Conservation (phyloP, 2,888 invertebrate species). For the Mystacides longicornis region DNA sequence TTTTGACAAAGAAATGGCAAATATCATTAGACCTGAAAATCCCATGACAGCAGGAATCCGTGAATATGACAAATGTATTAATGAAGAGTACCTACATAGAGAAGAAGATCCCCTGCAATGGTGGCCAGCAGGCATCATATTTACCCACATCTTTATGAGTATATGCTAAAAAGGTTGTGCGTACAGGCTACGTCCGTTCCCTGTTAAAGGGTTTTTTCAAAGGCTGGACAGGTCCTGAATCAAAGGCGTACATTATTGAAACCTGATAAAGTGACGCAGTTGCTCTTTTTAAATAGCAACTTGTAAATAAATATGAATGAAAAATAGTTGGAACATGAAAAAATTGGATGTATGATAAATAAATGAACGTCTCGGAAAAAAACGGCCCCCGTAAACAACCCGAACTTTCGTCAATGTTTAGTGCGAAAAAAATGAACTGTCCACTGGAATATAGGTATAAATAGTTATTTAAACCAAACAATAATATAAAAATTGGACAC, state of each 20-base stretch:
- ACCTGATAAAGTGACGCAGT: neutral
- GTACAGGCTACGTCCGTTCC: slow-evolving; percentile 9
- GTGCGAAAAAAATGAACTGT: too few species aligned
- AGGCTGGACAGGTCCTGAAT: neutral
- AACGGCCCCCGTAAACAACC: too few species aligned
- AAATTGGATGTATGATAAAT: neutral
- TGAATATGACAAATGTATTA: slow-evolving; percentile 27
- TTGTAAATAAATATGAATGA: neutral
- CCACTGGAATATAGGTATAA: too few species aligned
- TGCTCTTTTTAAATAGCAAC: neutral
- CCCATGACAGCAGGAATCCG: slow-evolving; percentile 24
- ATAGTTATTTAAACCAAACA: too few species aligned
- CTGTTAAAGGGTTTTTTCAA: neutral
- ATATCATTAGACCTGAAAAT: slow-evolving; percentile 17
- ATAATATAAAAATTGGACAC: too few species aligned
- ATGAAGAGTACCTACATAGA: slow-evolving; percentile 23
- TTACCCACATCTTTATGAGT: slow-evolving; percentile 19
- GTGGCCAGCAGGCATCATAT: slow-evolving; percentile 17
- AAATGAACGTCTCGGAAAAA: too few species aligned
- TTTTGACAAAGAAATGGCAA: slow-evolving; percentile 19
- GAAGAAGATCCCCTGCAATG: slow-evolving; percentile 26
- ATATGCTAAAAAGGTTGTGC: slow-evolving; percentile 9
- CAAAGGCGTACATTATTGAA: neutral
- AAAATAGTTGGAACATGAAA: neutral
- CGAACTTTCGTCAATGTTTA: too few species aligned